Conservation (phyloP, 2,888 invertebrate genomes). For the Parthenolecanium corni region DNA sequence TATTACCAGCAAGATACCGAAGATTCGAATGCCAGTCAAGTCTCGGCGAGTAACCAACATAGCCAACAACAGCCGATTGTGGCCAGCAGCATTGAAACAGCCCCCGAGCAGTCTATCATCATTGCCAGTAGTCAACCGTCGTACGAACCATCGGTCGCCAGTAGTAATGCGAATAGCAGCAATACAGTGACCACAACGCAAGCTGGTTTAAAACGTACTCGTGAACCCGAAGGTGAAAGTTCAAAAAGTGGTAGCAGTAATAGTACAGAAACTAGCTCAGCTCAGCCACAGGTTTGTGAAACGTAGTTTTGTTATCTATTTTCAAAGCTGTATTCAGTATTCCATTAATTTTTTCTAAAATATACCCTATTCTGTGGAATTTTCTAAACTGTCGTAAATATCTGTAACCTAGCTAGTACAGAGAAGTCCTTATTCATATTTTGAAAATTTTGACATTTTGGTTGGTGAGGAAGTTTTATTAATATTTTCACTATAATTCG, state of each 20-base stretch:
- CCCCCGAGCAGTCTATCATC: constrained; percentile 31
- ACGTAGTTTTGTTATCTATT: background rate
- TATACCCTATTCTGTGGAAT: background rate
- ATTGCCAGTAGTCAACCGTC: constrained; percentile 39
- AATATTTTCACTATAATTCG: too few relatives aligned
- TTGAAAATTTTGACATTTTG: too few relatives aligned
- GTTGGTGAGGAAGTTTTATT: too few relatives aligned
- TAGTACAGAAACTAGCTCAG: constrained; percentile 36
- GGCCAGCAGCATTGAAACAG: constrained; percentile 22
- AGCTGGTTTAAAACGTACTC: constrained; percentile 48
- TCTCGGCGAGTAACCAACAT: constrained; percentile 30
- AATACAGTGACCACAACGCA: constrained; percentile 58
- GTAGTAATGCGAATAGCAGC: constrained; percentile 43
- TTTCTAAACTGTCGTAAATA: too few relatives aligned
- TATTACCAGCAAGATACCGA: constrained; percentile 23
- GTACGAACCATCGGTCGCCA: constrained; percentile 32
- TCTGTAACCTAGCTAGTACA: too few relatives aligned
- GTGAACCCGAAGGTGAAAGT: constrained; percentile 47
- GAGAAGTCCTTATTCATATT: too few relatives aligned
- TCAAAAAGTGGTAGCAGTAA: constrained; percentile 37
- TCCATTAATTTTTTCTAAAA: background rate
- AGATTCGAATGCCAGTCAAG: constrained; percentile 29
- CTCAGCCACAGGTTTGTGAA: constrained; percentile 32
- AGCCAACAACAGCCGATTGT: constrained; percentile 17
- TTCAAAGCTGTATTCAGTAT: too few relatives aligned